A percentile compares a stretch with the other conserved stretches of the same genome.
Evolutionary conservation across 2,113 vertebrate genomes (phyloP).

Genomic region (Myrmecophaga tridactyla): DNA sequence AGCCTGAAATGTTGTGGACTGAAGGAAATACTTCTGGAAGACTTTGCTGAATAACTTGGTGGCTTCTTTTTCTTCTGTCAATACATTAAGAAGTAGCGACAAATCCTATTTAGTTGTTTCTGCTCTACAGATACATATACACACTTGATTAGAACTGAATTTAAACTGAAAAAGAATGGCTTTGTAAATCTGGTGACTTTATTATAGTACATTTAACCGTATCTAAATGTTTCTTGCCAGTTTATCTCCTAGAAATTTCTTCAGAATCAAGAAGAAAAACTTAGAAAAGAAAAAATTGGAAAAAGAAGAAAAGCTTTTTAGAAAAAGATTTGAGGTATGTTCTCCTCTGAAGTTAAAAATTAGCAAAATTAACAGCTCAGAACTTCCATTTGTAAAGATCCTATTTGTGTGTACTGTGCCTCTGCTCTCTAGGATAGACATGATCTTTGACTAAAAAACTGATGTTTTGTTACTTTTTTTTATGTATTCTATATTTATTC

Average conservation of each 20-base stretch:
- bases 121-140: neutral
- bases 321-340: slow-evolving; percentile 83
- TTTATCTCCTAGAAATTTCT: slow-evolving; percentile 73
- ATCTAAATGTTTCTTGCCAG: slow-evolving; percentile 45
- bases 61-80: neutral
- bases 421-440: neutral
- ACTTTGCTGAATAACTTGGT: neutral
- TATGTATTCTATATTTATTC: neutral
- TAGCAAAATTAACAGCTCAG: neutral
- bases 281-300: slow-evolving; percentile 78
- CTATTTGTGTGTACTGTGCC: neutral
- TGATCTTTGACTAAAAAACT: neutral
- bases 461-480: neutral
- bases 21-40: neutral
- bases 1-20: neutral
- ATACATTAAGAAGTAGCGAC: neutral
- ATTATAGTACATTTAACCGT: neutral
- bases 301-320: slow-evolving; percentile 83
- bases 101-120: neutral
- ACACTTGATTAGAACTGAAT: neutral
- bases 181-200: slow-evolving; percentile 22
- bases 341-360: neutral
- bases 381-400: neutral
- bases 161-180: neutral
- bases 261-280: slow-evolving; percentile 75